Evolutionary conservation across 2,888 invertebrate species (phyloP), one percentile per base, ranked within the genome.

Genomic region (Calameuta filiformis): DNA sequence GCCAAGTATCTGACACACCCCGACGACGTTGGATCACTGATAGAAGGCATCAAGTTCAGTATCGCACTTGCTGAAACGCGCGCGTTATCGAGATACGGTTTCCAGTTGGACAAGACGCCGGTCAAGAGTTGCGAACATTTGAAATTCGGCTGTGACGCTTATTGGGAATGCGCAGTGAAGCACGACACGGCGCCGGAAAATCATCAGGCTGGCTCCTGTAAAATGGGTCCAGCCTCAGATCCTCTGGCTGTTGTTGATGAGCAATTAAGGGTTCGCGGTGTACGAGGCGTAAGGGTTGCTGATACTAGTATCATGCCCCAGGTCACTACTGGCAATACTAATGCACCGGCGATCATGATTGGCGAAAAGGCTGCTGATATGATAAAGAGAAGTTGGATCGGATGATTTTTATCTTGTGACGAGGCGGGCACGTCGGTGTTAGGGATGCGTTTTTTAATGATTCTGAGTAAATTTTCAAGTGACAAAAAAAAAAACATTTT

Each of bases 21-120:
- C 0, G 94, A 96, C 80, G 98, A 98, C 90, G 94, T 97, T 0
- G 96, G 95, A 80, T 94, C 94, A 0, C 92, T 97, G 40, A 94
- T 97, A 12, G 97, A 97, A 88, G 97, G 97, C 75, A 96, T 97
- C 84, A 96, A 96, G 89, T 95, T 97, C 87, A 94, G 95, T 11
- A 93, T 97, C 76, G 93, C 93, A 77, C 90, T 97, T 4, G 93
- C 96, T 0, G 94, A 97, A 88, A 96, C 96, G 0, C 93, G 94
- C 81, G 93, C 95, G 68, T 90, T 93, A 77, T 89, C 89, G 79
- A 92, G 94, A 77, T 97, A 96, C 86, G 97, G 97, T 0, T 95
- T 97, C 90, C 92, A 94, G 76, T 87, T 97, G 83, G 96, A 97
- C 91, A 94, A 93, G 84, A 96, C 95, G 0, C 95, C 95, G 0